Evolutionary conservation across 2,888 invertebrate species (phyloP).

Genomic region (Catocala fraxini): DNA sequence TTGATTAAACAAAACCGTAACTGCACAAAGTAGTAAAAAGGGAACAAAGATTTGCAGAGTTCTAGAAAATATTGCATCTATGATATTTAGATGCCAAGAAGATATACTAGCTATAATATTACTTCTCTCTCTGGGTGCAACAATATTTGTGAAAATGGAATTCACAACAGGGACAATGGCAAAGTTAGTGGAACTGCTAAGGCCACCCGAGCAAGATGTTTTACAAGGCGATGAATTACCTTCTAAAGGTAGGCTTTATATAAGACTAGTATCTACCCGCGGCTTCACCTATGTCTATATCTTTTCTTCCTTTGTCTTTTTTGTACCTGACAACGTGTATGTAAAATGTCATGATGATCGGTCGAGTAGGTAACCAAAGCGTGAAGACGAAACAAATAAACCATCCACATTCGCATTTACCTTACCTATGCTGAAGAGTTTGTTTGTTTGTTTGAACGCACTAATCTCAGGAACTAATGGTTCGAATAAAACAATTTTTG

Average conservation of each 20-base stretch:
- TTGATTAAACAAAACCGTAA: neutral
- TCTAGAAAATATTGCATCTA: neutral
- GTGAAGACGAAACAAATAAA: no score
- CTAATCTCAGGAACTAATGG: no score
- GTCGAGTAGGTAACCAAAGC: no score
- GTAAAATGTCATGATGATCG: no score
- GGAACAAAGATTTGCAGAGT: neutral
- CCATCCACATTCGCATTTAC: no score
- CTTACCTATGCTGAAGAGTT: no score
- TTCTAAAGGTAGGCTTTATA: conserved; percentile 56
- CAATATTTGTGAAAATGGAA: conserved; percentile 12
- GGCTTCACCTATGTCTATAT: no score
- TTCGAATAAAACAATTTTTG: no score
- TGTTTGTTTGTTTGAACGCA: no score
- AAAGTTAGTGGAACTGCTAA: conserved; percentile 70
- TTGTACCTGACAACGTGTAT: no score
- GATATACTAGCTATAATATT: neutral
- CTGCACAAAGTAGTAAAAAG: neutral
- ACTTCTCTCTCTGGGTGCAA: neutral
- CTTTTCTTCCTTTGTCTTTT: no score
- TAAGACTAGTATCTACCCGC: neutral
- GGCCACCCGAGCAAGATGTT: conserved; percentile 77
- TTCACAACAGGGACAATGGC: conserved; percentile 67
- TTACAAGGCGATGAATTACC: conserved; percentile 77
- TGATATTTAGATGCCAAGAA: neutral